These are phyloP conservation scores for Cepaea nemoralis DNA, from an alignment of 1,140 invertebrate species.

Conservation along the genomic window DNA sequence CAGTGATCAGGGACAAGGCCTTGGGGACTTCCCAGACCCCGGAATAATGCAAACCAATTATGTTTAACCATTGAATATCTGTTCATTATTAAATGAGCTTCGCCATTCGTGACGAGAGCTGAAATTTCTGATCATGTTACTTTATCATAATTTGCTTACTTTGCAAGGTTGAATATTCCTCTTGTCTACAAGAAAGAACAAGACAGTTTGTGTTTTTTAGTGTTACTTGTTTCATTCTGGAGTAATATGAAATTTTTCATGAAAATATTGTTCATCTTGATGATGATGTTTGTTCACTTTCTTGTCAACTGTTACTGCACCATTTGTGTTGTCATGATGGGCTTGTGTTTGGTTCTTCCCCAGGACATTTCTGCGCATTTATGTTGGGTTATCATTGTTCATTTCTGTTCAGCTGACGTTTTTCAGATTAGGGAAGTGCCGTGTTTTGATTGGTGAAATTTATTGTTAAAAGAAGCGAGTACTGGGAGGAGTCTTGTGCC, in stretches of 20 bases:
- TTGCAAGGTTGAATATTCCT: background rate
- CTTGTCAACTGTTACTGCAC: conserved; percentile 11
- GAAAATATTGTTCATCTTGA: background rate
- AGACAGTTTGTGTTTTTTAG: background rate
- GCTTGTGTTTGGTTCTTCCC: background rate
- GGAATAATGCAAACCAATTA: background rate
- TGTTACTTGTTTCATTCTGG: background rate
- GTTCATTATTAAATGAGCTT: conserved; percentile 1
- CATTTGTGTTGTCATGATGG: background rate
- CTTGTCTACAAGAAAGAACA: background rate
- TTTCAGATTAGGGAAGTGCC: no score
- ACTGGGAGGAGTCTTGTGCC: no score
- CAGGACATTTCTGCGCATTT: no score
- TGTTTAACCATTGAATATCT: background rate
- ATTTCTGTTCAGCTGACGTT: no score
- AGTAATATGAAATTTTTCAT: no score
- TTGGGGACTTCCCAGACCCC: conserved; percentile 11
- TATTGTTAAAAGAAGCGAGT: no score
- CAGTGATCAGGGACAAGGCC: conserved; percentile 2
- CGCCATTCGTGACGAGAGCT: background rate
- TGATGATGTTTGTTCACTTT: background rate
- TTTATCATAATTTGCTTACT: background rate
- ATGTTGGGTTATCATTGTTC: no score
- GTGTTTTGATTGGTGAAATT: no score
- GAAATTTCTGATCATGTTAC: background rate